Conservation (phyloP, 2,113 vertebrate genomes). For the Egretta garzetta region DNA sequence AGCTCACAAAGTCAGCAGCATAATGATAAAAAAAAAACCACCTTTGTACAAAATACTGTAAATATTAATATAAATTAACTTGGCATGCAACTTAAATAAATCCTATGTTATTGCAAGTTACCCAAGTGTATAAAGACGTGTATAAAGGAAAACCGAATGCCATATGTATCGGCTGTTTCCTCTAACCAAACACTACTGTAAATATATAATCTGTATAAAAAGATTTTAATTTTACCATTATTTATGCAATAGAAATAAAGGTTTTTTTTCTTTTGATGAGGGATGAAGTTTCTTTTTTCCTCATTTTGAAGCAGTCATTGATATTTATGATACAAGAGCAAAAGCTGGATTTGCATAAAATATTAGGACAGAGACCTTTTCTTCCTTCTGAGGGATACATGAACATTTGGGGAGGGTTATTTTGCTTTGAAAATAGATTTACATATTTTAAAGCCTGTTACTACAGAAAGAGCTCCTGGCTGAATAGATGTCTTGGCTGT, state of each 20-base stretch:
- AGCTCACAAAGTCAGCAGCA: slow-evolving; percentile 69
- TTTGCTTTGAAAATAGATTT: slow-evolving; percentile 55
- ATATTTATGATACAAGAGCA: not conserved
- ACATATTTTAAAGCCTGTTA: slow-evolving; percentile 36
- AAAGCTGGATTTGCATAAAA: slow-evolving; percentile 20
- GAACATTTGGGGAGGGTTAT: not conserved
- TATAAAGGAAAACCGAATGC: slow-evolving; percentile 81
- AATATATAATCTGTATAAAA: slow-evolving; percentile 94
- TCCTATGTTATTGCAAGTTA: slow-evolving; percentile 79
- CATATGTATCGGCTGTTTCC: slow-evolving; percentile 80
- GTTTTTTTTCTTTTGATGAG: slow-evolving; percentile 80
- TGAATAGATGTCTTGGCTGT: not conserved
- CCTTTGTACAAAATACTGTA: slow-evolving; percentile 80
- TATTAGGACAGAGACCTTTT: not conserved
- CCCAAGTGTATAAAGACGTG: slow-evolving; percentile 80
- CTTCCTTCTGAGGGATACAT: not conserved
- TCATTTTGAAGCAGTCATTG: not conserved
- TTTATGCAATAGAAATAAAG: slow-evolving; percentile 95
- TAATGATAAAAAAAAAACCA: slow-evolving; percentile 52
- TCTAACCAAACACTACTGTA: slow-evolving; percentile 87
- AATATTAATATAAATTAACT: slow-evolving; percentile 83
- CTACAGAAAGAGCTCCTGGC: not conserved
- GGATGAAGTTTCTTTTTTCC: slow-evolving; percentile 6
- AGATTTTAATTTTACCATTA: slow-evolving; percentile 86
- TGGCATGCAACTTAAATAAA: slow-evolving; percentile 85